Base-by-base conservation (phyloP, 2,888 invertebrate genomes). In the Tachina grossa region DNA sequence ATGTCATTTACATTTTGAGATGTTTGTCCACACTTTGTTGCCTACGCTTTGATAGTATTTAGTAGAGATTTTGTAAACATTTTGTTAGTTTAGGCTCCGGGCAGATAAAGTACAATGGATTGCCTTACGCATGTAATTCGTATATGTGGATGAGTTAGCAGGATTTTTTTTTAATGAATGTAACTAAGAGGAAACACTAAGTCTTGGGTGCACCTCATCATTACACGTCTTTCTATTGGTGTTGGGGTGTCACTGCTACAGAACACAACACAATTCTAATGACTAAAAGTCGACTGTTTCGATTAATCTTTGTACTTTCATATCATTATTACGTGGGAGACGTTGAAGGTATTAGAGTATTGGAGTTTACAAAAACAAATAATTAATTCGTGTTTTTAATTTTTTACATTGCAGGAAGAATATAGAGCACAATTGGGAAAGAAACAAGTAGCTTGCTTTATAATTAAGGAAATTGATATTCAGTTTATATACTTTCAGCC, bases 341-440 rank as follows among this genome's bases (percentile, higher is more conserved):
- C 39, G 49, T 31, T 9, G 19, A 9, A 61, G 1, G 9, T 6
- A 10, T 39, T 39, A 4, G 10, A 11, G 39, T 55, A 51, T 41
- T 59, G 16, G 19, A 39, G 53, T 53, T 11, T 9, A 5, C 55
- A 45, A 43, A 82, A 55, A 1, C 43, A 61, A 75, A 69, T 91
- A 91, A 91, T 90, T 90, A 91, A 91, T 90, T 89, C 88, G 88
- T 87, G 76, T 87, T 86, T 87, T 84, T 80, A 65, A 61, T 71
- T 43, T 65, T 59, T 59, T 53, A 53, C 74, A 68, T 45, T 43
- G 22, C 9, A 19, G n/a, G 4, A 13, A 14, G 13, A 49, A 49
- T 11, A 39, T 39, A 39, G 41, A 9, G 1, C 43, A 55, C 22
- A 22, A 72, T 53, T 49, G 9, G 0, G 1, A 22, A 53, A 22